These are phyloP conservation scores for Chaetura pelagica DNA, from an alignment of 2,113 vertebrate genomes.

Conservation along the genomic window DNA sequence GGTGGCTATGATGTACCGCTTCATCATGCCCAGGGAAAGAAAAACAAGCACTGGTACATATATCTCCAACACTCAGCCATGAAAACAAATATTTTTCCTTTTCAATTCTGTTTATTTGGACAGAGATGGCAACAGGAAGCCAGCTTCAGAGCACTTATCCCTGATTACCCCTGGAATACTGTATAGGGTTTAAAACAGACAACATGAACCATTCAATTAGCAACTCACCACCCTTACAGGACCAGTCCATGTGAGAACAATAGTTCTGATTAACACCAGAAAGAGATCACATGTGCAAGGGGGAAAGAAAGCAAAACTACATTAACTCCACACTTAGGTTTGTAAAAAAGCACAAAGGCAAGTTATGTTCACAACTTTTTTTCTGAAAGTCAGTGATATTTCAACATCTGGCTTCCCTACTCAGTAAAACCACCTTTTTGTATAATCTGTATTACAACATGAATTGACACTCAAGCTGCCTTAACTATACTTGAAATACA, in stretches of 20 bases:
- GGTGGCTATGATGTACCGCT: not conserved
- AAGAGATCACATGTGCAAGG: not conserved
- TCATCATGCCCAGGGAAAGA: not conserved
- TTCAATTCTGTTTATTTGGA: slow-evolving; percentile 44
- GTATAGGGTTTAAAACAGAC: slow-evolving; percentile 63
- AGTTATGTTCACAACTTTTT: not conserved
- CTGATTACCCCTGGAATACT: slow-evolving; percentile 52
- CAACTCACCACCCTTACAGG: slow-evolving; percentile 25
- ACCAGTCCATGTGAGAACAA: slow-evolving; percentile 44
- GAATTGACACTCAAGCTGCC: not conserved
- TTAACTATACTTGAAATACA: not conserved
- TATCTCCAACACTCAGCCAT: slow-evolving; percentile 4
- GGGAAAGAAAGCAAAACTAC: not conserved
- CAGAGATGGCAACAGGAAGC: slow-evolving; percentile 71
- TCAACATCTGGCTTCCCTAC: not conserved
- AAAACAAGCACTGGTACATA: not conserved
- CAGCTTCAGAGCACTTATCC: slow-evolving; percentile 58
- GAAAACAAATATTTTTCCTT: slow-evolving; percentile 27
- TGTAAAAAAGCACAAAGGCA: not conserved
- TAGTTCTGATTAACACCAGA: slow-evolving; percentile 18
- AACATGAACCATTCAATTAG: slow-evolving; percentile 54
- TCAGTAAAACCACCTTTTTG: not conserved
- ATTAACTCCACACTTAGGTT: not conserved
- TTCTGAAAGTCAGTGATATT: not conserved
- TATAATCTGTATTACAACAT: not conserved